These are phyloP conservation scores for Danio rerio DNA, from an alignment of 2,113 vertebrate genomes.

Conservation along the genomic window DNA sequence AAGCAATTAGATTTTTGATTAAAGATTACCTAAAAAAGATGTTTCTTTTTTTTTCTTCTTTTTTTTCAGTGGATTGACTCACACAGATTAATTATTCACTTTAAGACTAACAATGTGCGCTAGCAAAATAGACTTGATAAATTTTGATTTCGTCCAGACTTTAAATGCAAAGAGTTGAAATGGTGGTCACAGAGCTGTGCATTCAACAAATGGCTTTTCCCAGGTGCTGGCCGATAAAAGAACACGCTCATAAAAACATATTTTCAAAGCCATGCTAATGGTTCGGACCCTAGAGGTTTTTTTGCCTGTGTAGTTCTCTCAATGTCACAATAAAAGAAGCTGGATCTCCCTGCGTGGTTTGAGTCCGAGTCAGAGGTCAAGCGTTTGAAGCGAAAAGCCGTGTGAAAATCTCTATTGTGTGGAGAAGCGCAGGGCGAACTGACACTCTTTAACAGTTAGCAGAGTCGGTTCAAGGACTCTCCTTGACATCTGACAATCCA, in stretches of 20 bases:
- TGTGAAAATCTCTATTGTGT: slow-evolving; percentile 51
- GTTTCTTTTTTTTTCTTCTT: no score
- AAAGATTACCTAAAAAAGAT: no score
- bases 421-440: slow-evolving; percentile 2
- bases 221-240: slow-evolving; percentile 50
- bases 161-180: slow-evolving; percentile 29
- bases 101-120: no score
- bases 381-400: slow-evolving; percentile 57
- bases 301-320: slow-evolving; percentile 45
- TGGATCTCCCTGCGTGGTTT: slow-evolving; percentile 55
- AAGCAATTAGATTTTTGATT: no score
- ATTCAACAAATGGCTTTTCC: slow-evolving; percentile 46
- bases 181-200: slow-evolving; percentile 38
- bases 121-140: no score
- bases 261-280: slow-evolving; percentile 59
- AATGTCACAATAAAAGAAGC: slow-evolving; percentile 58
- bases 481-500: slow-evolving; percentile 51
- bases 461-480: slow-evolving; percentile 55
- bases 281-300: slow-evolving; percentile 45
- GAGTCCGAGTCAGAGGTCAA: slow-evolving; percentile 54
- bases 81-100: no score
- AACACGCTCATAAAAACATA: slow-evolving; percentile 40
- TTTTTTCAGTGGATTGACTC: no score
- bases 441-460: slow-evolving; percentile 54
- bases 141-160: background rate